Evolutionary conservation across 2,888 invertebrate genomes (phyloP).

Genomic region (Leptothorax acervorum): DNA sequence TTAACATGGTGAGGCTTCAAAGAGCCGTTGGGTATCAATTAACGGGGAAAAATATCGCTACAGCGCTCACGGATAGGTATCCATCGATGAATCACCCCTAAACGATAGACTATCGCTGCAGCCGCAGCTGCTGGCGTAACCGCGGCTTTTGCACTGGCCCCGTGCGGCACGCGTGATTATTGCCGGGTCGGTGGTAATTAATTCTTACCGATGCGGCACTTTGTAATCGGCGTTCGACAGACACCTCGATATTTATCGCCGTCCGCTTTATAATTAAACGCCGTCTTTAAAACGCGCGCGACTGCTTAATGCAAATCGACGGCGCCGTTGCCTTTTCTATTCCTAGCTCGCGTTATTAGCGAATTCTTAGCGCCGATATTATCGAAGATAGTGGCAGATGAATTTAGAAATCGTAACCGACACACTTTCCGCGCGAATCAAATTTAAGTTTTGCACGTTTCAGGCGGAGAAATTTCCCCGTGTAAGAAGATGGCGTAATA

Average conservation of each 20-base stretch:
- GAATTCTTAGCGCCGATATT: background rate
- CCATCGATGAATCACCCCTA: conserved; percentile 56
- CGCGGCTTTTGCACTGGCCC: conserved; percentile 21
- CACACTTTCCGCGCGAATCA: too few relatives aligned
- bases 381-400: background rate
- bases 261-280: conserved; percentile 66
- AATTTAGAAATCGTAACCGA: background rate
- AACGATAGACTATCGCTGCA: conserved; percentile 40
- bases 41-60: conserved; percentile 31
- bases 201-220: conserved; percentile 63
- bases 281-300: conserved; percentile 39
- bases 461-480: background rate
- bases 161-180: conserved; percentile 19
- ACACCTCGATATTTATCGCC: conserved; percentile 61
- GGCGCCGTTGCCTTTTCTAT: conserved; percentile 18
- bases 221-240: conserved; percentile 65
- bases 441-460: background rate
- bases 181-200: conserved; percentile 61
- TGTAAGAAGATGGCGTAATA: background rate
- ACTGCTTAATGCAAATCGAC: conserved; percentile 58
- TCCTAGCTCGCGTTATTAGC: background rate
- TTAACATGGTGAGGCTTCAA: background rate
- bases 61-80: background rate
- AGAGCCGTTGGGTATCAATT: conserved; percentile 1
- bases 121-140: conserved; percentile 16